Conservation (phyloP, 2,113 vertebrate species). For the Protobothrops flavoviridis region DNA sequence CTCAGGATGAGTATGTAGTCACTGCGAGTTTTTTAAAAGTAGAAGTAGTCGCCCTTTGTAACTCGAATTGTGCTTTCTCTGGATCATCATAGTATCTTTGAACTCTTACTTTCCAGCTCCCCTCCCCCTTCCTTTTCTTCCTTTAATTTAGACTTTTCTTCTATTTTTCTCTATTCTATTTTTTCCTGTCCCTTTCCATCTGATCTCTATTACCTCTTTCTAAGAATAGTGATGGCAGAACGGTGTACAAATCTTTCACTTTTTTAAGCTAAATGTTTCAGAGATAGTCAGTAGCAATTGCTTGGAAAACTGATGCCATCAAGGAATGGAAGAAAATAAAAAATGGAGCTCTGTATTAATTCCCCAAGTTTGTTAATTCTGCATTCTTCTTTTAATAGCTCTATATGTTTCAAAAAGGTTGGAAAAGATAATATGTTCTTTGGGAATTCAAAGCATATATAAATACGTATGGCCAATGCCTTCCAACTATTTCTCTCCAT, state of each 20-base stretch:
- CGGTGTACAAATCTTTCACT: not conserved
- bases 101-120: not conserved
- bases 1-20: not conserved
- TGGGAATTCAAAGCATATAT: not conserved
- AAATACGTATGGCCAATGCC: not conserved
- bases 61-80: not conserved
- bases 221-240: not conserved
- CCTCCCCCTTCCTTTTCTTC: not conserved
- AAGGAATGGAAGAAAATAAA: not conserved
- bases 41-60: not conserved
- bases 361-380: not conserved
- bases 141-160: not conserved
- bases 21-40: not conserved
- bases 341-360: not conserved
- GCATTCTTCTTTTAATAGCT: not conserved
- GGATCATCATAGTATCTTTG: not conserved
- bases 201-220: not conserved
- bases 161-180: not conserved
- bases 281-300: not conserved
- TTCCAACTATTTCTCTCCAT: not conserved
- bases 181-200: not conserved
- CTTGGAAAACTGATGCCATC: not conserved
- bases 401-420: not conserved
- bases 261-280: not conserved
- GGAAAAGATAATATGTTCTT: not conserved